Evolutionary conservation across 2,888 invertebrate genomes (phyloP), one percentile per base, ranked within the genome.

Genomic region (Drosophila differens): DNA sequence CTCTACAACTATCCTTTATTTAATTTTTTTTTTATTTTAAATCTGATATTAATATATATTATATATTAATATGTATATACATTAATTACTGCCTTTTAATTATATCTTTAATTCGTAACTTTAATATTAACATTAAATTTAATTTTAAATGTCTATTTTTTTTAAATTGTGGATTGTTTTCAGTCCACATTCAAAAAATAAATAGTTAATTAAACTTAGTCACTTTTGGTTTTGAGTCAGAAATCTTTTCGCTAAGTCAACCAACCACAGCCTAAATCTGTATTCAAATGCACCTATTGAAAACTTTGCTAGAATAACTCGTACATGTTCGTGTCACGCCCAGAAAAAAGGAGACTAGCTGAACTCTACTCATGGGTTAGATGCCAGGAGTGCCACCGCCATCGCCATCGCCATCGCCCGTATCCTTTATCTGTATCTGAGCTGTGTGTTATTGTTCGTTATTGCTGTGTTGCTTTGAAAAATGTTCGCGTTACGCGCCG

Each of bases 401-500:
- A 52, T 16, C 4, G 9, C 49, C 49, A 51, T 2, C 10, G n/a
- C 32, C 58, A 59, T 30, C 39, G 39, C 14, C 59, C 35, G 51
- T 55, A 41, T 61, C 76, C 57, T 66, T 30, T 71, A 14, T 53
- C 41, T 53, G 44, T 72, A 22, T 70, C 60, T 47, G 44, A 25
- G 52, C 28, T 37, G 59, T 66, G 61, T 49, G 63, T 64, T 71
- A 63, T 63, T 79, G 71, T 76, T 61, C 74, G 67, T 77, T 76
- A 77, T 80, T 71, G 81, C 74, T 61, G 77, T 37, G 77, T 65
- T 59, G 77, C 68, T 80, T 68, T 74, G 74, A 74, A 70, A 79
- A 79, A 80, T 88, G 76, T 74, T 73, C 68, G 69, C 83, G 82
- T 79, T 87, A 80, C 87, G 89, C 87, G 78, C 70, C 67, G 73